Conservation (phyloP, 2,888 invertebrate genomes). For the Pegoplata infirma region DNA sequence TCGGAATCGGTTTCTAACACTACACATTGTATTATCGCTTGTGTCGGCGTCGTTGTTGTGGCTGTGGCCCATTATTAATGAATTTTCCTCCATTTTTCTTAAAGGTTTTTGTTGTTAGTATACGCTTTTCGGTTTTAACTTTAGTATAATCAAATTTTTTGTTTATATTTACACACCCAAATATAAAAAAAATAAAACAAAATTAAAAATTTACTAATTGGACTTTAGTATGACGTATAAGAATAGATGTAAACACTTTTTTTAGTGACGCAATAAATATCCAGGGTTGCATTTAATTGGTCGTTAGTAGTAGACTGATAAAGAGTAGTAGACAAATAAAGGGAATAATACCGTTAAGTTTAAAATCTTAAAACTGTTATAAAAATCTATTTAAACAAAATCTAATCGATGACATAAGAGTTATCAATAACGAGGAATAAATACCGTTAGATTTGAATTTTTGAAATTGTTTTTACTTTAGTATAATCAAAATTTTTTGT, state of each 20-base stretch:
- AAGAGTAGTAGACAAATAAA: too few species aligned
- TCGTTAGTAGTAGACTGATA: too few species aligned
- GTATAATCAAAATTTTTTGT: too few species aligned
- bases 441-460: too few species aligned
- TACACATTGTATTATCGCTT: constrained; percentile 19
- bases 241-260: constrained; percentile 35
- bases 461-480: too few species aligned
- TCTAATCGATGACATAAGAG: too few species aligned
- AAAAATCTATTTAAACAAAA: too few species aligned
- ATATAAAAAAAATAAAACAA: constrained; percentile 1
- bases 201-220: constrained; percentile 4
- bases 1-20: too few species aligned
- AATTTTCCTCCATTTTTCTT: constrained; percentile 43
- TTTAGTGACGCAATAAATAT: constrained; percentile 26
- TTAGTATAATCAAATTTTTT: not conserved
- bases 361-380: too few species aligned
- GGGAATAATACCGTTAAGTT: too few species aligned
- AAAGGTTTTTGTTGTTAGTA: not conserved
- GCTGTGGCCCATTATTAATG: constrained; percentile 10
- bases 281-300: not conserved
- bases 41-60: not conserved
- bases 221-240: constrained; percentile 25
- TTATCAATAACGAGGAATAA: too few species aligned
- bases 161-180: constrained; percentile 19
- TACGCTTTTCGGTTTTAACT: constrained; percentile 9